Evolutionary conservation across 2,797 vertebrate species (phyloP), one percentile per base, ranked within the genome.

Genomic region (Meriones psammophilus): DNA sequence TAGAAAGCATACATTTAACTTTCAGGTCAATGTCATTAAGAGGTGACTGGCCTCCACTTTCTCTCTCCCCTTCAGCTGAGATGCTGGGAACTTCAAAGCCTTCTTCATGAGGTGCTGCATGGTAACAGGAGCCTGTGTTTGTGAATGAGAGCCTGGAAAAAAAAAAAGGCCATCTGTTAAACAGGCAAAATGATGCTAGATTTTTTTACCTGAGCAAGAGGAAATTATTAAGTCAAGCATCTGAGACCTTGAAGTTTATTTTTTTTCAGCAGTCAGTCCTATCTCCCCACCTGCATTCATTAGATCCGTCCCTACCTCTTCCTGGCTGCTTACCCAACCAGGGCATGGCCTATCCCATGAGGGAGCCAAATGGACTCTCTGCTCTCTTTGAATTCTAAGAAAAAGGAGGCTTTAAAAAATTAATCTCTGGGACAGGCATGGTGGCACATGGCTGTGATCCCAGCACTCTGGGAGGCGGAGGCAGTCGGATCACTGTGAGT

Each of bases 21-120:
- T 81, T 39, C 56, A 93, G 28, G 42, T 77, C n/a, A 93, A 17
- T 10, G n/a, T 42, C 88, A 22, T 89, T 83, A 89, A 77, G 22
- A 62, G 7, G n/a, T 64, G 12, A 94, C 79, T 73, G 39, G 20
- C 17, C 13, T 83, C 24, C 30, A 64, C 36, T 71, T 2, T 81
- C 24, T 78, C 13, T 79, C 86, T 89, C 66, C 39, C 26, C 30
- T 93, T 87, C 30, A 58, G 56, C 46, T 80, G 60, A 78, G 64
- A 78, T 66, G 22, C 50, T 73, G 56, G 15, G 80, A 36, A 79
- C 14, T 42, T 94, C 22, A 66, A 86, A 18, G 33, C 22, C 42
- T 17, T 80, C 66, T 22, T 64, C 66, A 60, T 4, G n/a, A 9
- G n/a, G 33, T 36, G 8, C 54, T 20, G 9, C 71, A 74, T 50